A percentile compares a stretch with the other conserved stretches of the same genome.
phyloP scores from a whole-genome alignment of 2,888 invertebrate genomes.

The Corbicula japonica region DNA sequence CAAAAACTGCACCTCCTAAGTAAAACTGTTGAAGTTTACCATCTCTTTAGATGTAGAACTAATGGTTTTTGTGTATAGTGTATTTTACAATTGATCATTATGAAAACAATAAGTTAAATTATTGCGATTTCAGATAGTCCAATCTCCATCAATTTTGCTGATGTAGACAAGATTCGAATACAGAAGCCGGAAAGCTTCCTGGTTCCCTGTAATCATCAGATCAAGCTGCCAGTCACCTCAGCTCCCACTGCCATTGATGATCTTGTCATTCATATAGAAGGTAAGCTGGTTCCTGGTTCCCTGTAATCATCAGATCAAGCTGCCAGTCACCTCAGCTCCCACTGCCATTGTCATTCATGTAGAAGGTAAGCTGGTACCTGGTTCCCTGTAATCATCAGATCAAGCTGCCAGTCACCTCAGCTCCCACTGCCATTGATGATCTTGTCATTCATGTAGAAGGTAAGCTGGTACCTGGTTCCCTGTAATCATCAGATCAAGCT shows the following conservation, averaged over 20 bases:
- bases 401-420: constrained; percentile 95
- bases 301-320: constrained; percentile 94
- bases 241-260: constrained; percentile 88
- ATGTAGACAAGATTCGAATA: constrained; percentile 84
- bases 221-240: constrained; percentile 95
- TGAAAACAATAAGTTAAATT: too few relatives aligned
- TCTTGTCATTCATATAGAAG: constrained; percentile 87
- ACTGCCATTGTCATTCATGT: too few relatives aligned
- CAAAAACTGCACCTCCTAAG: background rate
- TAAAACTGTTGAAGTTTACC: background rate
- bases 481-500: constrained; percentile 95
- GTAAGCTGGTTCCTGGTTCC: constrained; percentile 91
- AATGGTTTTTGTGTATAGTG: background rate
- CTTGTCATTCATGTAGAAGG: constrained; percentile 88
- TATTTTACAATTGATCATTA: background rate
- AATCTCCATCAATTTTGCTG: constrained; percentile 81
- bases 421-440: constrained; percentile 88
- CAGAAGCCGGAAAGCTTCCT: constrained; percentile 88
- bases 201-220: constrained; percentile 94
- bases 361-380: constrained; percentile 89
- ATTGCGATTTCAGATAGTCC: constrained; percentile 80
- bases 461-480: constrained; percentile 93
- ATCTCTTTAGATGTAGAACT: background rate
- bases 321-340: constrained; percentile 94
- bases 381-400: constrained; percentile 95